A percentile compares a stretch with the other conserved stretches of the same genome.
Conservation (phyloP, 2,113 vertebrate species). For the Dromas ardeola region DNA sequence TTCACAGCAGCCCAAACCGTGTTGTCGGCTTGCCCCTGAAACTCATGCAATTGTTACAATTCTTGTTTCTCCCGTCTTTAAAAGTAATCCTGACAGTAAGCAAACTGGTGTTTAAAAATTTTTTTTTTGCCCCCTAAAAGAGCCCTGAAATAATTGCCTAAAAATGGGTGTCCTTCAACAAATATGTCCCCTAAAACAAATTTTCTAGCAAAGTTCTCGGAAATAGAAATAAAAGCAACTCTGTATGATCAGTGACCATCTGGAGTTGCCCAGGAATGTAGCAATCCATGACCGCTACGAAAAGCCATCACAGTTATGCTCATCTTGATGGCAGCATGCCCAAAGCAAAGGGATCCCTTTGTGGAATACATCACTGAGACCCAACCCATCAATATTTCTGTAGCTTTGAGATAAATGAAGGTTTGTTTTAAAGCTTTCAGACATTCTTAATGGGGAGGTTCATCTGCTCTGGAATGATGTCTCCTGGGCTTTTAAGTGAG, state of each 20-base stretch:
- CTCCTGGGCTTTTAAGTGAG: not conserved
- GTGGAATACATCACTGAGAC: not conserved
- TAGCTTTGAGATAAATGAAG: not conserved
- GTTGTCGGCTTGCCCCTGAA: not conserved
- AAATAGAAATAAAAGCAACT: not conserved
- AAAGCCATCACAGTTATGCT: not conserved
- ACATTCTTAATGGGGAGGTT: not conserved
- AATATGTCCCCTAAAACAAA: not conserved
- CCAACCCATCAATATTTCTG: not conserved
- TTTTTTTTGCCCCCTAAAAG: not conserved
- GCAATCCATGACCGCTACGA: not conserved
- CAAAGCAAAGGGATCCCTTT: not conserved
- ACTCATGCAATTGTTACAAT: not conserved
- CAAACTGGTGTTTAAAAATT: not conserved
- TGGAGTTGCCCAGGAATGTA: not conserved
- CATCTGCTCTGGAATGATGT: not conserved
- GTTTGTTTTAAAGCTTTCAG: constrained; percentile 14
- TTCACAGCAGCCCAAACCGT: not conserved
- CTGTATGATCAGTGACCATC: not conserved
- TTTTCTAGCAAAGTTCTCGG: not conserved
- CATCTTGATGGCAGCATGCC: not conserved
- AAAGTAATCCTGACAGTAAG: not conserved
- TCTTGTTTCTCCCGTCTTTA: not conserved
- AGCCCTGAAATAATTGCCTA: not conserved
- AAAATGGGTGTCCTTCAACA: not conserved